Base-by-base conservation (phyloP, 2,888 invertebrate species). In the Stenoptilia bipunctidactyla region DNA sequence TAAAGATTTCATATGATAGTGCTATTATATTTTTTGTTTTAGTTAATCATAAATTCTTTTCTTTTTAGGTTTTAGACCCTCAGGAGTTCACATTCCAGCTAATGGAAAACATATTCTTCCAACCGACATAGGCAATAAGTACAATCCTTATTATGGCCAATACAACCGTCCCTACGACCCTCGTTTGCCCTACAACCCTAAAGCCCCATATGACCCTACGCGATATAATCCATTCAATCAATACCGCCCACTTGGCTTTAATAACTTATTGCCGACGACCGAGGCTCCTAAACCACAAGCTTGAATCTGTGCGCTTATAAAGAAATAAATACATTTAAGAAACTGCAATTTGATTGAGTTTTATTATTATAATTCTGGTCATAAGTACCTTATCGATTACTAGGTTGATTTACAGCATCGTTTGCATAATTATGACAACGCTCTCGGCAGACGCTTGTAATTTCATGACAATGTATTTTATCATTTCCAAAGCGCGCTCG, bases 61-160 rank as follows among this genome's bases (percentile, higher is more conserved):
- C 10, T 36, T 15, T 36, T 8, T 58, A 82, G 83, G 82, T 39
- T 90, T 89, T 66, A 84, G 87, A 49, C 87, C 89, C 27, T 82
- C 86, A 45, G 89, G 89, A n/a, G 85, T 88, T 5, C 89, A 90
- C 56, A 70, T 90, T 38, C 88, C 89, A 13, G 87, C 88, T 61
- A 85, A 58, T 75, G 88, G 58, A 62, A 88, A 59, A 76, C 85
- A 55, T 63, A 80, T 48, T 58, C 66, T 56, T 66, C 85, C 51
- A 69, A 79, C 54, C 58, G 43, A 40, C 2, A 10, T 48, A 15
- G 55, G 59, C 50, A 59, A 56, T 40, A 52, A 56, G 44, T 33
- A 40, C 51, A 55, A 46, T 51, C 53, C 35, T 38, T 40, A 44
- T 36, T 41, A 15, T 54, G 49, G 41, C 42, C 34, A 34, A 10